Evolutionary conservation across 2,113 vertebrate genomes (phyloP).

Genomic region (Oncorhynchus tshawytscha): DNA sequence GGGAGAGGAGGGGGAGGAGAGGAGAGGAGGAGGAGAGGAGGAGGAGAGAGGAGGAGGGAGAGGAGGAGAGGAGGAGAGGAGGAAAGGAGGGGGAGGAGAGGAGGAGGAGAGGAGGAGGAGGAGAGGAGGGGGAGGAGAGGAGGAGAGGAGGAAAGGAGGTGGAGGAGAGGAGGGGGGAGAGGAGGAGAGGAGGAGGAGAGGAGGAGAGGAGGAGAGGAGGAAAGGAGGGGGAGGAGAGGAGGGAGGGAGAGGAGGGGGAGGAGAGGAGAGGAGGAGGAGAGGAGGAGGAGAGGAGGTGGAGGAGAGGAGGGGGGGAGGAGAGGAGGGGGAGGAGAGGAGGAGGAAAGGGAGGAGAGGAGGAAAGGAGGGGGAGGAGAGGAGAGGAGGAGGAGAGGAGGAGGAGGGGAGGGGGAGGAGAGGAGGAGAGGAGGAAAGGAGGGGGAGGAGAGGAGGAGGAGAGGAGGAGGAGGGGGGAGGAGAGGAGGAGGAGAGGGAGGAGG

Average conservation of each 20-base stretch:
- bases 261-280: no score
- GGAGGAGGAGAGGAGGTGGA: no score
- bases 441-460: not conserved
- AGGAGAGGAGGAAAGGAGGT: accelerated
- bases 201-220: accelerated
- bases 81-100: not conserved
- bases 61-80: constrained; percentile 41
- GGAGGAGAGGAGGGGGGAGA: not conserved
- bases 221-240: accelerated
- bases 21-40: no score
- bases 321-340: accelerated
- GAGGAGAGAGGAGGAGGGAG: constrained; percentile 9
- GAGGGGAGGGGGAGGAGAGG: accelerated
- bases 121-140: no score
- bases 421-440: no score
- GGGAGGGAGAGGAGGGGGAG: accelerated
- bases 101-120: accelerated
- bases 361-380: accelerated
- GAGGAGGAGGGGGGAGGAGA: accelerated
- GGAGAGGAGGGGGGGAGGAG: no score
- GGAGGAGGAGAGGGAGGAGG: not conserved
- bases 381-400: accelerated
- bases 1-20: not conserved
- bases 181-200: no score
- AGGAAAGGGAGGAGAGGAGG: accelerated